Conservation (phyloP, 2,113 vertebrate species). For the Syngnathus floridae region DNA sequence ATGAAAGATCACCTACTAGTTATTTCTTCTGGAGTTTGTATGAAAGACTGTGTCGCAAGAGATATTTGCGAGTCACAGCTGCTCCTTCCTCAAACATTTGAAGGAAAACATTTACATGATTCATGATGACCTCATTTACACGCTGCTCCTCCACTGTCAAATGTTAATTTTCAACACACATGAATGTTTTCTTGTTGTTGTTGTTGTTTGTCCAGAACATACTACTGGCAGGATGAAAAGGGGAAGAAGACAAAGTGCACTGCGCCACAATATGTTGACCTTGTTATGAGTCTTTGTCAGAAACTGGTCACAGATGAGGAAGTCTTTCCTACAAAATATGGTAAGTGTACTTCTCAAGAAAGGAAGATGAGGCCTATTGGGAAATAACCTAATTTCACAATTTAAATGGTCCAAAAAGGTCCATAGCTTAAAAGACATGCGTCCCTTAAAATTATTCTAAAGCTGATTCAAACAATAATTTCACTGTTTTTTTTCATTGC, state of each 20-base stretch:
- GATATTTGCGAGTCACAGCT: slow-evolving; percentile 5
- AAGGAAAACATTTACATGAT: slow-evolving; percentile 6
- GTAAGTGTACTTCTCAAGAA: slow-evolving; percentile 61
- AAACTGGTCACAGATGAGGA: slow-evolving; percentile 98
- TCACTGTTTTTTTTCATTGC: too few species aligned
- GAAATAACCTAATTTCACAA: too few species aligned
- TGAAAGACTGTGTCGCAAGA: background rate
- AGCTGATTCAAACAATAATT: too few species aligned
- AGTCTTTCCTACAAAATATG: slow-evolving; percentile 96
- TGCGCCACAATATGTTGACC: slow-evolving; percentile 96
- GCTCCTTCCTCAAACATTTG: slow-evolving; percentile 1
- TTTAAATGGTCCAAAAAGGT: too few species aligned
- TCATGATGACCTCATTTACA: background rate
- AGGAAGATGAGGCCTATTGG: background rate
- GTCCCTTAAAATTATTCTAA: too few species aligned
- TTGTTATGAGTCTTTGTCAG: slow-evolving; percentile 97
- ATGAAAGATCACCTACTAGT: background rate
- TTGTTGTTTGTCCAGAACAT: slow-evolving; percentile 74
- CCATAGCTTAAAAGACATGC: too few species aligned
- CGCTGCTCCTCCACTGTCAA: background rate
- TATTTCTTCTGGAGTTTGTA: background rate
- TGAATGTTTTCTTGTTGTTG: background rate
- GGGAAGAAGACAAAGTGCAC: slow-evolving; percentile 99
- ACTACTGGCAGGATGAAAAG: slow-evolving; percentile 98
- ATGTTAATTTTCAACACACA: background rate